phyloP scores from a whole-genome alignment of 1,140 invertebrate species.

The Meloidogyne hapla region DNA sequence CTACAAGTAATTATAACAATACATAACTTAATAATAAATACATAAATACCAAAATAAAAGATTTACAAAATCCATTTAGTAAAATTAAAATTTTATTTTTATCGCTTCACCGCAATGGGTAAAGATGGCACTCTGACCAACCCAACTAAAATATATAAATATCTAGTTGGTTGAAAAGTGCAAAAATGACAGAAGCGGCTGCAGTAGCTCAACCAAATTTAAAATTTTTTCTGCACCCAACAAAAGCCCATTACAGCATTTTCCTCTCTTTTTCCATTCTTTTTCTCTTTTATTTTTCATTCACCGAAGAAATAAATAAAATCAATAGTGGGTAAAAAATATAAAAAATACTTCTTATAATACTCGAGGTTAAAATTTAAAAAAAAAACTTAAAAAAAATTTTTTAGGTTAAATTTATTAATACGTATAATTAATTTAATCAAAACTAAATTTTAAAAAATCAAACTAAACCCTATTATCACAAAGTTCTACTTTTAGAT shows the following conservation, averaged over 20 bases:
- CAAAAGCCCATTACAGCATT: conserved; percentile 1
- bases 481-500: no score
- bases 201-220: background rate
- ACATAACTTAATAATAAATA: no score
- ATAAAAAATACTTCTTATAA: background rate
- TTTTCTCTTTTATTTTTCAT: background rate
- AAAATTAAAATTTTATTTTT: background rate
- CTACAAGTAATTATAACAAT: no score
- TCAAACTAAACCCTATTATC: no score
- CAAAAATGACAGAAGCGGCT: conserved; percentile 2
- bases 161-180: background rate
- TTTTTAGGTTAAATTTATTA: no score
- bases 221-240: conserved; percentile 1
- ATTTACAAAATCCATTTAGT: background rate
- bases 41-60: no score
- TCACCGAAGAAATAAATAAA: background rate
- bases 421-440: no score
- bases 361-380: background rate
- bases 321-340: background rate
- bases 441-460: no score
- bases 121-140: background rate
- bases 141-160: background rate
- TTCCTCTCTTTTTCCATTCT: background rate
- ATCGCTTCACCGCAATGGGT: background rate
- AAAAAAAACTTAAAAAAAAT: background rate